Evolutionary conservation across 2,113 vertebrate genomes (phyloP), one percentile per base, ranked within the genome.

Genomic region (Dromaius novaehollandiae): DNA sequence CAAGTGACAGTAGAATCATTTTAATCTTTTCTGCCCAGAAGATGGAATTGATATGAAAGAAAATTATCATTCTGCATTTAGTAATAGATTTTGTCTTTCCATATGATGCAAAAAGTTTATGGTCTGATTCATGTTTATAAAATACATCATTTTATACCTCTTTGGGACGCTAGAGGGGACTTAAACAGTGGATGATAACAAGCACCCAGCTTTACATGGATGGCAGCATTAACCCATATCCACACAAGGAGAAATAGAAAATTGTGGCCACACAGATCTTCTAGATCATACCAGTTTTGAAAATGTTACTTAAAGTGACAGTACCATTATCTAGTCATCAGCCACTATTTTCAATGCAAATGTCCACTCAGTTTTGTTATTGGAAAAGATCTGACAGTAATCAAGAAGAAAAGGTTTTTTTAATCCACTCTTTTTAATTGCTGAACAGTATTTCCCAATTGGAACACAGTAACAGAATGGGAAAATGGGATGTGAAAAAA

Each of bases 361-460:
- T 34, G 44, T 56, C 44, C 0, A 0, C 46, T 42, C 14, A 13
- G 0, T 76, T 86, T 51, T 42, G 9, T 61, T 77, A 70, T 9
- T 66, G 30, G 77, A 26, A 74, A 53, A 83, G 36, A n/a, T 36
- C 22, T 79, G 56, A 76, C 86, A 1, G 0, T 30, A 82, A 34
- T 50, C 6, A 83, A 86, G 24, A n/a, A 56, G 73, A 38, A 55
- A 6, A 8, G 1, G 2, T 3, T 1, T 0, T 0, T 6, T 34
- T 63, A 30, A 46, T 9, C 11, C 9, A n/a, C 21, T 58, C 81
- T 60, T 36, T 84, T 19, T 71, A 70, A 24, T 32, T 64, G 25
- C 11, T 89, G 19, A 73, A 6, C 53, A 79, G 34, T 65, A 16
- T 84, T 88, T 69, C 12, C 28, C 48, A 15, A 17, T 53, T 42